phyloP scores from a whole-genome alignment of 1,140 invertebrate genomes.

The Drosophila neocordata region DNA sequence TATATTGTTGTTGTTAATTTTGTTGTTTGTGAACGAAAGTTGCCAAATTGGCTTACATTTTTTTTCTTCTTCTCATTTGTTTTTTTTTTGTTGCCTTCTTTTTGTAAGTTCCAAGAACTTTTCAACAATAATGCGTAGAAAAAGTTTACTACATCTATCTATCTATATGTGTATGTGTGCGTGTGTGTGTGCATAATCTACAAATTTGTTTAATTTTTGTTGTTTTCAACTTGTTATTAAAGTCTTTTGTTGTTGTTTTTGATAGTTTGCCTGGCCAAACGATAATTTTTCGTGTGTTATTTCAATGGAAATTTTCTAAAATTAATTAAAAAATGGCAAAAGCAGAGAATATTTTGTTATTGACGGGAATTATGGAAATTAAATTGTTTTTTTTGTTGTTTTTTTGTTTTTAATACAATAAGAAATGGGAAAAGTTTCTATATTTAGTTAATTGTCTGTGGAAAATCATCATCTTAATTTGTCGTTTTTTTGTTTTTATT shows the following conservation, averaged over 20 bases:
- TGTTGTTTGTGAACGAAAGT: constrained; percentile 66
- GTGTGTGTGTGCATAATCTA: constrained; percentile 64
- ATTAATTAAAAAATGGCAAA: constrained; percentile 27
- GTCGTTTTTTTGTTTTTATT: neutral
- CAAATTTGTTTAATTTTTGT: constrained; percentile 48
- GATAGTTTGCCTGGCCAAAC: constrained; percentile 12
- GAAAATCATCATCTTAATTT: too few relatives aligned
- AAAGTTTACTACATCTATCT: constrained; percentile 43
- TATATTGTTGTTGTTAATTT: constrained; percentile 42
- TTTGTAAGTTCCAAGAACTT: constrained; percentile 45
- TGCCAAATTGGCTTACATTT: constrained; percentile 58
- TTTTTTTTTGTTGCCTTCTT: neutral
- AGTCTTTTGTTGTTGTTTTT: constrained; percentile 59
- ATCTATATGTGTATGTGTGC: constrained; percentile 14
- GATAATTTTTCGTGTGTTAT: constrained; percentile 8
- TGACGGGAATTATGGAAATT: neutral
- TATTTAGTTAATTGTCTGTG: too few relatives aligned
- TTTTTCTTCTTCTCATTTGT: neutral
- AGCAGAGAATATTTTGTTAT: neutral
- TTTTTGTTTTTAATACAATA: neutral
- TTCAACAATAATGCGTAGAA: constrained; percentile 63
- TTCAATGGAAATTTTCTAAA: constrained; percentile 43
- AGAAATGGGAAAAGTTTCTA: neutral
- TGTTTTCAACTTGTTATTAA: constrained; percentile 47
- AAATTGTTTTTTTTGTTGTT: too few relatives aligned